Conservation (phyloP, 2,888 invertebrate species). For the Oasisia sp. region DNA sequence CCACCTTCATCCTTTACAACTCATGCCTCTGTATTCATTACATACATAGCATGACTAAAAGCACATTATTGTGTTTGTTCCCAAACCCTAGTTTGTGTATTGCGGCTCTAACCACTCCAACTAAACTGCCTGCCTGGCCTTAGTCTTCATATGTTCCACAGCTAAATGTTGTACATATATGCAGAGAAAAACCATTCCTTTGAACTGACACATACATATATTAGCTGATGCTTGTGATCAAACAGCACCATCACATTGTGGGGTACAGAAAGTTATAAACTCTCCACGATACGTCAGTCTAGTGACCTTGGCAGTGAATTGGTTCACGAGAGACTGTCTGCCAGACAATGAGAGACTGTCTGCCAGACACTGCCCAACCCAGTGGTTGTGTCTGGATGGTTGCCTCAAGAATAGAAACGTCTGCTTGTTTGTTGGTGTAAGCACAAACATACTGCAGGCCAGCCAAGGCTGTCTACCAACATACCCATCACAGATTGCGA, state of each 20-base stretch:
- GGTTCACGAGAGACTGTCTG: background rate
- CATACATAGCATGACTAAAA: background rate
- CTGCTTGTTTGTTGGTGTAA: background rate
- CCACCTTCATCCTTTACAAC: too few species aligned
- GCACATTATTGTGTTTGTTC: background rate
- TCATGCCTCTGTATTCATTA: too few species aligned
- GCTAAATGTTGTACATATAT: background rate
- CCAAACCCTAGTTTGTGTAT: background rate
- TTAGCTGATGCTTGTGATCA: background rate
- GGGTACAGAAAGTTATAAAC: background rate
- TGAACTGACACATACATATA: background rate
- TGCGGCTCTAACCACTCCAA: background rate
- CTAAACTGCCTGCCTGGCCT: background rate
- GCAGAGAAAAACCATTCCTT: background rate
- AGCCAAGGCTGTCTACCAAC: background rate
- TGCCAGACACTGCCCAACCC: background rate
- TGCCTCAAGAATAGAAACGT: background rate
- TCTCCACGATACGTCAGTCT: background rate
- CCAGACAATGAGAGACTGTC: background rate
- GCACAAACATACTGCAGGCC: background rate
- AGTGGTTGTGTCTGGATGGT: background rate
- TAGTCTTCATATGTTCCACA: background rate
- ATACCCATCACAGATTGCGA: background rate
- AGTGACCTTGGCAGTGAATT: background rate
- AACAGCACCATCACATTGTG: background rate